A percentile compares a stretch with the other conserved stretches of the same genome.
These are phyloP conservation scores for Rhabdomys dilectus DNA, from an alignment of 2,113 vertebrate genomes.

Conservation along the genomic window DNA sequence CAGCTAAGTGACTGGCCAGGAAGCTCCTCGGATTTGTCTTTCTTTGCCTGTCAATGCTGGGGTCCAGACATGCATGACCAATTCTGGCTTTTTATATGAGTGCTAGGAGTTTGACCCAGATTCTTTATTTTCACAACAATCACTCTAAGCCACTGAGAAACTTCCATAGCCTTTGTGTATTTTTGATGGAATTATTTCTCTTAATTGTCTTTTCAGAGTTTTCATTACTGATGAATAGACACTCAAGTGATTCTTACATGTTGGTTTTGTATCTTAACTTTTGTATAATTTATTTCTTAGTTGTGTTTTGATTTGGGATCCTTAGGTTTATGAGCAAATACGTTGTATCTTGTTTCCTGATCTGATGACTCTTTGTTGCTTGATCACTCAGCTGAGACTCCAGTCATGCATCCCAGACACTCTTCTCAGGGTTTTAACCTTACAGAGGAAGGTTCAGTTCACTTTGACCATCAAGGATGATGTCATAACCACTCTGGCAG, in stretches of 20 bases:
- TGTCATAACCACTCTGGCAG: background rate
- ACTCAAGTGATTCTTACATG: background rate
- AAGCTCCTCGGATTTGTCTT: no score
- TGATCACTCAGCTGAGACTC: no score
- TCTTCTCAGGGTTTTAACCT: background rate
- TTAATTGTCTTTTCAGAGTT: no score
- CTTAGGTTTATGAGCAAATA: background rate
- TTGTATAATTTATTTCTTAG: background rate
- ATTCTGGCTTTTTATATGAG: no score
- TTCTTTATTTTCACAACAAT: no score
- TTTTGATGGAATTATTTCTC: no score
- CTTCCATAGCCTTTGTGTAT: no score
- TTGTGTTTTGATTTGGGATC: background rate
- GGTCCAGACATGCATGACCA: background rate
- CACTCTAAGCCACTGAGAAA: no score
- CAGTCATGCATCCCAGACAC: background rate
- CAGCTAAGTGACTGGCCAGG: no score
- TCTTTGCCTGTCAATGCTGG: background rate
- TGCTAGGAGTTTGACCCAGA: background rate
- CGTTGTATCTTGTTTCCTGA: background rate
- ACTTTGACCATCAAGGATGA: background rate
- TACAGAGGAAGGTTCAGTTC: background rate
- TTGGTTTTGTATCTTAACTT: background rate
- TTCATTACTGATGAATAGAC: no score
- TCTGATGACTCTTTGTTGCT: no score